These are phyloP conservation scores for Oeneis ivallda DNA, from an alignment of 2,888 invertebrate genomes.

Conservation along the genomic window DNA sequence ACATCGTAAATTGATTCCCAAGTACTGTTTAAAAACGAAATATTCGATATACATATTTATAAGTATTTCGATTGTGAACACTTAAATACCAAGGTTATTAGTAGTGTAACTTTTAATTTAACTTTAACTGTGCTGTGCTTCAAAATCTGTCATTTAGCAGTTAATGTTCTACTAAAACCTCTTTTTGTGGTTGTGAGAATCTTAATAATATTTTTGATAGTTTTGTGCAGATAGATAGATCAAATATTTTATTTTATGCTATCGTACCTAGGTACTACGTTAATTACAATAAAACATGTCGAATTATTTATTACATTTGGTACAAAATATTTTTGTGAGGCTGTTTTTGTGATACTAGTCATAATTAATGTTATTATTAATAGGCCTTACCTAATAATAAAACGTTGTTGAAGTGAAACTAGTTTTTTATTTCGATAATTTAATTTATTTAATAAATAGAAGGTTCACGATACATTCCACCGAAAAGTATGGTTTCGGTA, in stretches of 20 bases:
- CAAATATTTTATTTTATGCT: too few species aligned
- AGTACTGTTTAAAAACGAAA: too few species aligned
- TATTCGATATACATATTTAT: too few species aligned
- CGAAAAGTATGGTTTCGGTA: conserved; percentile 61
- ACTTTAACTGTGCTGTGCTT: too few species aligned
- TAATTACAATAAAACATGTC: conserved; percentile 24
- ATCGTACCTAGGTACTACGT: conserved; percentile 10
- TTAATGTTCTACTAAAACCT: too few species aligned
- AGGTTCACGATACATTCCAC: conserved; percentile 60
- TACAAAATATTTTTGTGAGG: neutral
- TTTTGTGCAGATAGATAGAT: too few species aligned
- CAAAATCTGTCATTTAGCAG: too few species aligned
- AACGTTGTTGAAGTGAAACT: conserved; percentile 9
- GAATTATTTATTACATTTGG: conserved; percentile 21
- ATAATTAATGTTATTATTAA: neutral
- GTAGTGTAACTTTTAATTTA: too few species aligned
- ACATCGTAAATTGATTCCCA: too few species aligned
- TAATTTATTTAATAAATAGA: conserved; percentile 43
- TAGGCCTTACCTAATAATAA: conserved; percentile 7
- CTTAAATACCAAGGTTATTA: too few species aligned
- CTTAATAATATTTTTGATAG: neutral
- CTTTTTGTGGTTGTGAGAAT: neutral
- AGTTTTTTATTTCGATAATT: conserved; percentile 2
- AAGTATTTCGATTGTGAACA: too few species aligned
- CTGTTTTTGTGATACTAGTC: conserved; percentile 23